phyloP scores from a whole-genome alignment of 2,797 vertebrate genomes.

The Trichosurus vulpecula region DNA sequence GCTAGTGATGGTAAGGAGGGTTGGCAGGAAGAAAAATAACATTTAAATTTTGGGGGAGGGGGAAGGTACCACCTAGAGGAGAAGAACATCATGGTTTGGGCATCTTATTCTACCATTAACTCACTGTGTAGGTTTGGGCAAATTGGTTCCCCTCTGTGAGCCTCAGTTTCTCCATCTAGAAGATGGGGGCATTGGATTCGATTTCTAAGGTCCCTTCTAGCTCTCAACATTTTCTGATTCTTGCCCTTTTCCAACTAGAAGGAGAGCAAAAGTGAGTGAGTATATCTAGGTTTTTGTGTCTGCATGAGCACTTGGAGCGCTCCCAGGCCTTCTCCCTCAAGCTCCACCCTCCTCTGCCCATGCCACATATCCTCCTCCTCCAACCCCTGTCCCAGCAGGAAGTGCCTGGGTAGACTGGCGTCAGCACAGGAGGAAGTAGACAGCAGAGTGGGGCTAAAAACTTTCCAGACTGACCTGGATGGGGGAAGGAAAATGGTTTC shows the following conservation, averaged over 20 bases:
- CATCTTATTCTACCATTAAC: background rate
- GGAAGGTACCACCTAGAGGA: rapidly evolving
- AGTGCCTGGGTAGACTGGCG: background rate
- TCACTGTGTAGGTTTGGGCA: background rate
- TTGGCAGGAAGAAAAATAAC: background rate
- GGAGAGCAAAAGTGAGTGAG: background rate
- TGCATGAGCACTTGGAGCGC: background rate
- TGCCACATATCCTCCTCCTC: background rate
- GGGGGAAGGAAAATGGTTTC: background rate
- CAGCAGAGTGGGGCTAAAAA: background rate
- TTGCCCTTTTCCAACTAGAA: background rate
- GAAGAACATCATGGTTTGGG: background rate
- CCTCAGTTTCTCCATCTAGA: rapidly evolving
- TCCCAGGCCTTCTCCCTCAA: background rate
- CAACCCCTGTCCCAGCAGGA: slow-evolving; percentile 53
- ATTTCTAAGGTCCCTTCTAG: background rate
- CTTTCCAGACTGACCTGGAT: slow-evolving; percentile 5
- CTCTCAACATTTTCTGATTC: background rate
- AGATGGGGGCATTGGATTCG: rapidly evolving
- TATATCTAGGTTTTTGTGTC: background rate
- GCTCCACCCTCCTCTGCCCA: slow-evolving; percentile 39
- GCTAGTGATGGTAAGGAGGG: background rate
- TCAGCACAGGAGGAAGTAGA: slow-evolving; percentile 29
- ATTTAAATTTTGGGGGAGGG: background rate
- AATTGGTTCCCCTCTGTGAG: background rate